phyloP scores from a whole-genome alignment of 2,888 invertebrate genomes.

The Gibbula magus region DNA sequence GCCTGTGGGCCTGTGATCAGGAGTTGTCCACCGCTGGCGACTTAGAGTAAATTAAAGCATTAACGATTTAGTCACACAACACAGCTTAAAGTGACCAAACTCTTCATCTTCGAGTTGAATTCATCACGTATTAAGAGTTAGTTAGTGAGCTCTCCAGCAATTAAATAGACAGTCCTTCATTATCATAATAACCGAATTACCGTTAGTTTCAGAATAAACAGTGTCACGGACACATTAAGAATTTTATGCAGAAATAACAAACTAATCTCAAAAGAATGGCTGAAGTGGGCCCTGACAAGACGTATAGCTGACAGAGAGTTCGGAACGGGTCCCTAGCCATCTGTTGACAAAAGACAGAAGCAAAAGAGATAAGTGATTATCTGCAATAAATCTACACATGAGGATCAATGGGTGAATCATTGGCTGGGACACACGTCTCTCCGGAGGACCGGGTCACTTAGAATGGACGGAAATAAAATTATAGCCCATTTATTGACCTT shows the following conservation, averaged over 20 bases:
- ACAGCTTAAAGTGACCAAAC: too few relatives aligned
- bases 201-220: not conserved
- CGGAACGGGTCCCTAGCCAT: not conserved
- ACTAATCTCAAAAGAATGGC: too few relatives aligned
- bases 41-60: too few relatives aligned
- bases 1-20: too few relatives aligned
- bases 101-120: not conserved
- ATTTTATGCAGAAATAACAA: too few relatives aligned
- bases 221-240: too few relatives aligned
- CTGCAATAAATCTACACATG: not conserved
- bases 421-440: not conserved
- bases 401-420: conserved; percentile 3
- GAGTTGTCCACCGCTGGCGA: too few relatives aligned
- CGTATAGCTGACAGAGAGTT: too few relatives aligned
- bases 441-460: not conserved
- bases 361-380: not conserved
- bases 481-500: not conserved
- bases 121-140: not conserved
- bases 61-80: too few relatives aligned
- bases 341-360: not conserved
- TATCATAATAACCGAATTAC: conserved; percentile 15
- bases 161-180: conserved; percentile 5
- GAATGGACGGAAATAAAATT: conserved; percentile 7
- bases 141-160: not conserved
- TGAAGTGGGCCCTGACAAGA: too few relatives aligned